These are phyloP conservation scores for Hipposideros armiger DNA, from an alignment of 2,113 vertebrate genomes.

Conservation along the genomic window DNA sequence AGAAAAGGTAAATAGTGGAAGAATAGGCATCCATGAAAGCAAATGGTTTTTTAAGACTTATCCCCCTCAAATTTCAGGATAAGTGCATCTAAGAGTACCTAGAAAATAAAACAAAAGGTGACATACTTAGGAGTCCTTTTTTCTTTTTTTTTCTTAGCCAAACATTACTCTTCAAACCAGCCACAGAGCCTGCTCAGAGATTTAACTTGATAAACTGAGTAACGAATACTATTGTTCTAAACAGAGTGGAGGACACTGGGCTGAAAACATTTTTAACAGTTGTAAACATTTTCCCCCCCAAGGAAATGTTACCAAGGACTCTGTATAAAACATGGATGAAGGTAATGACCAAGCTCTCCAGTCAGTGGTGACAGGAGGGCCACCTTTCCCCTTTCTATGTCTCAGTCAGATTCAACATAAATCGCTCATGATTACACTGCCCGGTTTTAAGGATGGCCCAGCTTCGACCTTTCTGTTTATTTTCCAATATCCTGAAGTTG, in stretches of 20 bases:
- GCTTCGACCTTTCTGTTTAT: neutral
- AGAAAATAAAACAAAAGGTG: neutral
- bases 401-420: neutral
- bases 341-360: neutral
- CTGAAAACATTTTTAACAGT: neutral
- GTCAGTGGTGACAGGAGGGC: neutral
- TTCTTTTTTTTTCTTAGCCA: neutral
- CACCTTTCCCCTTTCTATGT: neutral
- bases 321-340: neutral
- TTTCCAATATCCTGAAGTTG: conserved; percentile 14
- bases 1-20: neutral
- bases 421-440: no score
- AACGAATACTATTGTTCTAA: neutral
- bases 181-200: neutral
- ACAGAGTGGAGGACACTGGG: neutral
- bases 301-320: neutral
- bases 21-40: neutral
- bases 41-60: neutral
- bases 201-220: neutral
- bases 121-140: neutral
- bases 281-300: neutral
- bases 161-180: neutral
- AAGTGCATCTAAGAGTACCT: neutral
- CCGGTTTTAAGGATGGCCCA: neutral
- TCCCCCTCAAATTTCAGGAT: neutral